Evolutionary conservation across 1,140 invertebrate species (phyloP), one percentile per base, ranked within the genome.

Genomic region (Lysiphlebus fabarum): DNA sequence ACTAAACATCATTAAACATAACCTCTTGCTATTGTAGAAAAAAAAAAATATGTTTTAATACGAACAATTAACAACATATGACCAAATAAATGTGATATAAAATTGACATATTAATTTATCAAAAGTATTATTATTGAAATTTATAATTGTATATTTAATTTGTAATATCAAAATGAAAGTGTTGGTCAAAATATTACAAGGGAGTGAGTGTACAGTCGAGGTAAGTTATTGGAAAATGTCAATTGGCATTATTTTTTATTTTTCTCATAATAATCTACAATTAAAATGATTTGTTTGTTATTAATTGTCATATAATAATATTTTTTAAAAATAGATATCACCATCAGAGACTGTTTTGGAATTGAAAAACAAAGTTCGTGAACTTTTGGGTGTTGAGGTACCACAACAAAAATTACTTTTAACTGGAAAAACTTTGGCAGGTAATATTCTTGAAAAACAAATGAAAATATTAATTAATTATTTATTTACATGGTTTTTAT

Each of bases 321-420:
- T 50, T 34, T 11, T 42, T 62, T 56, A 2, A 17, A 5, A 26
- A 1, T 53, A 79, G 77, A 72, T 79, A 59, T 59, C 67, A 48
- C 74, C 77, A 14, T 67, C 74, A 6, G 75, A 77, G 12, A 74
- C 76, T 49, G 68, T 79, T 6, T 62, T 77, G 9, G 66, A 73
- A 54, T 61, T 79, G 14, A 79, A 79, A 53, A 69, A 72, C 17
- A 78, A 75, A 70, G 70, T 77, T 6, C 66, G 71, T 33, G 67
- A 72, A 54, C 63, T 69, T 6, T 57, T 78, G 34, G 75, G 74
- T 2, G 76, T 79, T 17, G 74, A 75, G 40, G 70, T 77, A 17
- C 60, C 71, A 10, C 72, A 78, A 43, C 77, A 78, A 63, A 73
- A 67, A 60, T 65, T 79, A 47, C 65, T 79, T 44, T 68, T 76